A percentile compares a stretch with the other conserved stretches of the same genome.
Evolutionary conservation across 2,797 vertebrate species (phyloP).

Genomic region (Leptoclinus maculatus): DNA sequence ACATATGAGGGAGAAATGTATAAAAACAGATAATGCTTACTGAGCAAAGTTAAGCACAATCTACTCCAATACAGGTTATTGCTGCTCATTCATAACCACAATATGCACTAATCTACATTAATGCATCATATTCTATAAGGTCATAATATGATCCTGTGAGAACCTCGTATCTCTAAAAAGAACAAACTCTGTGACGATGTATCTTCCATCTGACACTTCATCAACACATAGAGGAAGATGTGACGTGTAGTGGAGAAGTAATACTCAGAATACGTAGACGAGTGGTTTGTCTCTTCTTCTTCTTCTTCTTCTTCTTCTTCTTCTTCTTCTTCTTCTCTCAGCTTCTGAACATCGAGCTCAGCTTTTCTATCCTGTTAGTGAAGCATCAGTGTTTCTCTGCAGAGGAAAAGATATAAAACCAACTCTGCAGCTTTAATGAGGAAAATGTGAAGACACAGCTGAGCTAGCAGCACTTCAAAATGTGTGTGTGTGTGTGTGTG

Average conservation of each 20-base stretch:
- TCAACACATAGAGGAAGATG: no score
- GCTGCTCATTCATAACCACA: neutral
- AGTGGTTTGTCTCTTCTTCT: neutral
- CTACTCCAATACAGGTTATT: neutral
- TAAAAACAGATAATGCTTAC: no score
- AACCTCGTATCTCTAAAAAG: no score
- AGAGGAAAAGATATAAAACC: neutral
- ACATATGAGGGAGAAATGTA: no score
- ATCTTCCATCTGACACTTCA: no score
- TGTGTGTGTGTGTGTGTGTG: neutral
- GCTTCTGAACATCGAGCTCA: neutral
- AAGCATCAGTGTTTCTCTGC: neutral
- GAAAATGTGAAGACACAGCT: neutral
- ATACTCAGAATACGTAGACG: neutral
- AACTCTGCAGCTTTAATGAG: constrained; percentile 1
- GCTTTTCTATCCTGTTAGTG: neutral
- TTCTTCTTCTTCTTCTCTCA: neutral
- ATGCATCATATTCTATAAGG: no score
- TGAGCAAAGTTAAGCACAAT: no score
- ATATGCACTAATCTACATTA: no score
- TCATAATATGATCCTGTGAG: no score
- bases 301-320: no score
- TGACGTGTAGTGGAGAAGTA: no score
- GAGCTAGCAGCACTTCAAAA: neutral
- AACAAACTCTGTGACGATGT: no score